A percentile compares a stretch with the other conserved stretches of the same genome.
Evolutionary conservation across 2,888 invertebrate genomes (phyloP).

Genomic region (Tetragonisca angustula): DNA sequence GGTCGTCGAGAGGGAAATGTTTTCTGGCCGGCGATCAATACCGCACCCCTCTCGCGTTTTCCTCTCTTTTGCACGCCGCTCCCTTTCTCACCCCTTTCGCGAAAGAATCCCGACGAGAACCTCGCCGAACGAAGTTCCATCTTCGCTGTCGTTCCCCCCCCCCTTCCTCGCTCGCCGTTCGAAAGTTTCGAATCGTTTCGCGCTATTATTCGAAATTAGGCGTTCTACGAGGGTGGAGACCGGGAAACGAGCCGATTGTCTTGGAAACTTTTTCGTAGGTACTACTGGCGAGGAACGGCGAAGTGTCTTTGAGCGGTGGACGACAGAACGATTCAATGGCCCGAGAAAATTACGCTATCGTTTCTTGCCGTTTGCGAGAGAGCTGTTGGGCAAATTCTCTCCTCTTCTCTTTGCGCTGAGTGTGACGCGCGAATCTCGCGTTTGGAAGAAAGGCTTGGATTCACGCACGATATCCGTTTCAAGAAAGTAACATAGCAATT

Average conservation of each 20-base stretch:
- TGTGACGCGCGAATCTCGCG: not conserved
- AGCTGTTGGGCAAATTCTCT: not conserved
- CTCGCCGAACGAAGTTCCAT: not conserved
- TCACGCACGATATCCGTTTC: no score
- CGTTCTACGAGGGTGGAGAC: not conserved
- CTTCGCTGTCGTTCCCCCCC: not conserved
- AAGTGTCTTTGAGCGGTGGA: conserved; percentile 3
- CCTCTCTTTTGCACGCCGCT: conserved; percentile 18
- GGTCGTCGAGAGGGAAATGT: conserved; percentile 56
- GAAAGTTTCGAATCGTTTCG: conserved; percentile 23
- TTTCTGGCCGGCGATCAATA: conserved; percentile 60
- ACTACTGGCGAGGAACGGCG: not conserved
- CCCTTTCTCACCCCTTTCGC: conserved; percentile 19
- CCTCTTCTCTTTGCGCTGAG: not conserved
- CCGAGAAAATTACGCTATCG: conserved; percentile 11
- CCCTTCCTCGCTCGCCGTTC: not conserved
- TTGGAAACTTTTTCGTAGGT: conserved; percentile 25
- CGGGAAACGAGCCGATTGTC: conserved; percentile 24
- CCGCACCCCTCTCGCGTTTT: conserved; percentile 27
- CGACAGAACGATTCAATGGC: conserved; percentile 2
- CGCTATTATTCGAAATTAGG: conserved; percentile 29
- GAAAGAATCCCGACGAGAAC: conserved; percentile 36
- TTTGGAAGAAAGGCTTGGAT: not conserved
- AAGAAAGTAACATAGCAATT: no score
- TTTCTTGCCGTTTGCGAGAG: not conserved